Evolutionary conservation across 2,888 invertebrate genomes (phyloP).

Genomic region (Uloborus plumipes): DNA sequence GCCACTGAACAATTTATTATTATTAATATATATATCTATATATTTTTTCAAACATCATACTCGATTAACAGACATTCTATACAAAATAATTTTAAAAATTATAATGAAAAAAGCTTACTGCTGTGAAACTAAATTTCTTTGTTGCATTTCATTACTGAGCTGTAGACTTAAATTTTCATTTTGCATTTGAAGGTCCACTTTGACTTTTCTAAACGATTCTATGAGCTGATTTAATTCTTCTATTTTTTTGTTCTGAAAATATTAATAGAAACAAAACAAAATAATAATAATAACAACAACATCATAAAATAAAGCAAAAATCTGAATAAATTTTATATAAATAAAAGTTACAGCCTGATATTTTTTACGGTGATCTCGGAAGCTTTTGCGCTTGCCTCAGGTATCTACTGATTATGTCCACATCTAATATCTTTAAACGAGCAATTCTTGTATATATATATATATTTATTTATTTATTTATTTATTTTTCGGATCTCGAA

Average conservation of each 20-base stretch:
- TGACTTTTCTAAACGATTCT: conserved; percentile 32
- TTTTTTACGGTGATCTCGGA: too few relatives aligned
- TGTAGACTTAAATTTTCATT: conserved; percentile 51
- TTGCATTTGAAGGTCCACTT: conserved; percentile 36
- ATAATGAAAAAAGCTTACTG: conserved; percentile 19
- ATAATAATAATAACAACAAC: too few relatives aligned
- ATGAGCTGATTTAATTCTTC: conserved; percentile 36
- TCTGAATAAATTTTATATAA: neutral
- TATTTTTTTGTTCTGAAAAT: conserved; percentile 39
- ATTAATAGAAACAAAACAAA: neutral
- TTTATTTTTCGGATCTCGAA: too few relatives aligned
- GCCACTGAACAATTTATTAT: too few relatives aligned
- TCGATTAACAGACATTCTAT: neutral
- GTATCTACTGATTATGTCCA: too few relatives aligned
- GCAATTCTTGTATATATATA: too few relatives aligned
- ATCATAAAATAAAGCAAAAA: neutral
- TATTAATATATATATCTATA: too few relatives aligned
- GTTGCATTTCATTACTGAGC: conserved; percentile 42
- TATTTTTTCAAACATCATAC: too few relatives aligned
- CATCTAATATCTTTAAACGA: too few relatives aligned
- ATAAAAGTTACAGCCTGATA: too few relatives aligned
- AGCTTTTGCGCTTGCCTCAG: too few relatives aligned
- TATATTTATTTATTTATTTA: too few relatives aligned
- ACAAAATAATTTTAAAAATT: neutral
- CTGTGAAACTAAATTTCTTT: conserved; percentile 41